Conservation (phyloP, 2,888 invertebrate species). For the Cheilosia impressa region DNA sequence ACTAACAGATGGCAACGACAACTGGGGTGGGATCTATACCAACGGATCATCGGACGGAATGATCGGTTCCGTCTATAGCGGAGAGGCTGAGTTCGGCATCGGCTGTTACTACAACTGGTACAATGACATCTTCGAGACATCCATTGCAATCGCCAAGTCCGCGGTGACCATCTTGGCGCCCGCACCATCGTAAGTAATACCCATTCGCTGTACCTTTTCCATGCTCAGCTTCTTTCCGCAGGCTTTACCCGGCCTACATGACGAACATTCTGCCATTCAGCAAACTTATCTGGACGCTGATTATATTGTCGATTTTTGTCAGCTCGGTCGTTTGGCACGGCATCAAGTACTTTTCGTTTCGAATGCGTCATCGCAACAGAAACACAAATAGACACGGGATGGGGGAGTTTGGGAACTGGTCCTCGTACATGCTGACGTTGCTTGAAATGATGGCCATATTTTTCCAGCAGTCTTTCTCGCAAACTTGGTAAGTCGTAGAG, state of each 20-base stretch:
- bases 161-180: conserved; percentile 81
- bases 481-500: conserved; percentile 76
- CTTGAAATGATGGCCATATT: conserved; percentile 81
- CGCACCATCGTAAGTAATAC: conserved; percentile 79
- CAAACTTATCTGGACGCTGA: conserved; percentile 78
- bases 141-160: conserved; percentile 80
- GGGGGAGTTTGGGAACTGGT: conserved; percentile 63
- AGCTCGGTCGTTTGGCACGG: conserved; percentile 78
- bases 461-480: conserved; percentile 81
- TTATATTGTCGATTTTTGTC: conserved; percentile 77
- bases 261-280: conserved; percentile 80
- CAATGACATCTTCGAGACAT: conserved; percentile 80
- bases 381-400: neutral
- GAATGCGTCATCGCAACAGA: conserved; percentile 39
- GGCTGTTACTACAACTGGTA: conserved; percentile 83
- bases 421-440: conserved; percentile 76
- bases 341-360: conserved; percentile 76
- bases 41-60: conserved; percentile 81
- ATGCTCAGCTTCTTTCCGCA: conserved; percentile 47
- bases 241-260: conserved; percentile 80
- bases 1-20: conserved; percentile 80
- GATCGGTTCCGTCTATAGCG: conserved; percentile 81
- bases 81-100: conserved; percentile 81
- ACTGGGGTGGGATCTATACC: conserved; percentile 81
- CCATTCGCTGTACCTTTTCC: neutral